Base-by-base conservation (phyloP, 2,888 invertebrate species). In the Synergus gifuensis region DNA sequence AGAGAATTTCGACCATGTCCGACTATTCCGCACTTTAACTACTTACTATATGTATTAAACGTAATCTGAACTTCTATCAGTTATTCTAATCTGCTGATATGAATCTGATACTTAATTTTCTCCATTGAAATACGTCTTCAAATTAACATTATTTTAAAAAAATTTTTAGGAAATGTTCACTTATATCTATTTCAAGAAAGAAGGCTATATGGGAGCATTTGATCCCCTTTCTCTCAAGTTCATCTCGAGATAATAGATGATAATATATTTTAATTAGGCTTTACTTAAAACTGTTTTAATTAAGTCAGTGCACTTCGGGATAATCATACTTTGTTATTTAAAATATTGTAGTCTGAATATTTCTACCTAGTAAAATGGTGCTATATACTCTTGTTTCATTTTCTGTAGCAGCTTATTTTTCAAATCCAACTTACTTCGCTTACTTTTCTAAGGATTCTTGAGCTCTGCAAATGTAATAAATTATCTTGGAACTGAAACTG, bases 381-480 rank as follows among this genome's bases (percentile, higher is more conserved):
- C 12, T 12, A 28, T 28, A 28, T 62, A 22, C 14, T 62, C 60
- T 22, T 28, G n/a, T 73, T 73, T 73, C 40, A 73, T 73, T 54
- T 36, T 49, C 36, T 49, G n/a, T n/a, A 54, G 49, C 49, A 54
- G 54, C 36, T 28, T 73, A 18, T n/a, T 73, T 9, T 73, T 73
- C 12, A 58, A 73, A 73, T 9, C 54, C n/a, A 54, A 73, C 73
- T 73, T 73, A 54, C 73, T 54, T 11, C 36, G 36, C 54, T n/a
- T 18, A 54, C 54, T 18, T 40, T 58, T 40, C 9, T 73, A 54
- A 73, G 54, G 54, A 58, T 73, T 73, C 73, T 40, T n/a, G 73
- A 73, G 54, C 73, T 54, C 36, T 40, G n/a, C 5, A 36, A 54
- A 58, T 73, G 16, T 46, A 67, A 54, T 73, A 54, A 73, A 54